Percentiles rank a stretch among this genome's conserved stretches.
These are phyloP conservation scores for Trogon surrucura DNA, from an alignment of 2,113 vertebrate genomes.

Conservation along the genomic window DNA sequence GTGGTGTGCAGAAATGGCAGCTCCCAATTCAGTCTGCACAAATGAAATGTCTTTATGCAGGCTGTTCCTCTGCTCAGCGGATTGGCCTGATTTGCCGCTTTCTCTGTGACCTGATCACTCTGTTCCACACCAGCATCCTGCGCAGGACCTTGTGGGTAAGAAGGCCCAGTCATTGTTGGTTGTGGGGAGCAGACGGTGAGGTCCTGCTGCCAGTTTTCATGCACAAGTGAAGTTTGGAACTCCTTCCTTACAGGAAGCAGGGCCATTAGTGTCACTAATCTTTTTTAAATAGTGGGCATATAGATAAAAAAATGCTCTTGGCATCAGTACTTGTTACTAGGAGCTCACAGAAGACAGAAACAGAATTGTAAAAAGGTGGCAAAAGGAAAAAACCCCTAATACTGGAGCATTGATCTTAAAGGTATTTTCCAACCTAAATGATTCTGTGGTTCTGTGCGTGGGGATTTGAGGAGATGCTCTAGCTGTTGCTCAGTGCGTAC, in stretches of 20 bases:
- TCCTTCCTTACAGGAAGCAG: neutral
- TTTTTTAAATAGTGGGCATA: neutral
- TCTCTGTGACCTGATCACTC: neutral
- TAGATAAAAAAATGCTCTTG: neutral
- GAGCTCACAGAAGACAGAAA: neutral
- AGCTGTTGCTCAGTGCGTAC: neutral
- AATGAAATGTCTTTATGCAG: neutral
- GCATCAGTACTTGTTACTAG: neutral
- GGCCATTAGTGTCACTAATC: neutral
- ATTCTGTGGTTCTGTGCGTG: accelerated
- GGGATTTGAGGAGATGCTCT: neutral
- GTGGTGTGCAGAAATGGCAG: neutral
- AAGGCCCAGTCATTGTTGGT: neutral
- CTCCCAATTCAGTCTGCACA: neutral
- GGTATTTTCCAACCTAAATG: neutral
- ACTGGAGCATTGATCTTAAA: neutral
- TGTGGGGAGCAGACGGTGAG: neutral
- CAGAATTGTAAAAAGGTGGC: neutral
- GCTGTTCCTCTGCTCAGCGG: neutral
- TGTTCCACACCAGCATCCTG: accelerated
- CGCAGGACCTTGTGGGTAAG: accelerated
- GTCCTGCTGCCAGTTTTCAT: neutral
- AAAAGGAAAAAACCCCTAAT: accelerated
- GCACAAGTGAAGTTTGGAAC: accelerated
- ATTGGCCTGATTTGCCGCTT: neutral